Evolutionary conservation across 1,140 invertebrate species (phyloP).

Genomic region (Ooceraea biroi): DNA sequence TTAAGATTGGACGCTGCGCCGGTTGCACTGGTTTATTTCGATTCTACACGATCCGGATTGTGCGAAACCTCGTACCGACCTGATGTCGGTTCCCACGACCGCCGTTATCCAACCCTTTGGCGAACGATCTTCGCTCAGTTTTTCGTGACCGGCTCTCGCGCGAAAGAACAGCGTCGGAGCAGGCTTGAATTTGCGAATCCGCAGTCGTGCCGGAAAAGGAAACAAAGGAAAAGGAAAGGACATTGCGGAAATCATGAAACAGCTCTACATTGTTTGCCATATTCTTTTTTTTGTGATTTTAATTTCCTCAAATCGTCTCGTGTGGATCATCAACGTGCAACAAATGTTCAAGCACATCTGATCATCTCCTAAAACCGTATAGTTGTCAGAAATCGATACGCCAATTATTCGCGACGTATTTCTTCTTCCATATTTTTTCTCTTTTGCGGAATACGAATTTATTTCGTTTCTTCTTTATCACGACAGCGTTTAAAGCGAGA

Average conservation of each 20-base stretch:
- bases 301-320: neutral
- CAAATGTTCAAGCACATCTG: neutral
- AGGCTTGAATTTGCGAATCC: no score
- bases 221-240: no score
- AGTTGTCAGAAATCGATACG: neutral
- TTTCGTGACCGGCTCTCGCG: constrained; percentile 2
- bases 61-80: constrained; percentile 37
- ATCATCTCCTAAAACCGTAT: neutral
- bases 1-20: constrained; percentile 46
- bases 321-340: neutral
- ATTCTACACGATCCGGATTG: constrained; percentile 45
- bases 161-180: neutral
- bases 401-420: neutral
- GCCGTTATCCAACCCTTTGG: constrained; percentile 39
- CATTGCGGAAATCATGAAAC: no score
- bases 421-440: constrained; percentile 5
- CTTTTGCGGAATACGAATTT: constrained; percentile 5
- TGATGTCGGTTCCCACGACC: constrained; percentile 42
- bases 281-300: neutral
- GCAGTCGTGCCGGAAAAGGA: no score
- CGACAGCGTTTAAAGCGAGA: constrained; percentile 21
- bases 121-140: constrained; percentile 21
- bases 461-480: constrained; percentile 31
- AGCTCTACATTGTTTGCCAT: no score
- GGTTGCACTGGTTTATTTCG: constrained; percentile 46